Evolutionary conservation across 2,888 invertebrate genomes (phyloP).

Genomic region (Strigamia maritima): DNA sequence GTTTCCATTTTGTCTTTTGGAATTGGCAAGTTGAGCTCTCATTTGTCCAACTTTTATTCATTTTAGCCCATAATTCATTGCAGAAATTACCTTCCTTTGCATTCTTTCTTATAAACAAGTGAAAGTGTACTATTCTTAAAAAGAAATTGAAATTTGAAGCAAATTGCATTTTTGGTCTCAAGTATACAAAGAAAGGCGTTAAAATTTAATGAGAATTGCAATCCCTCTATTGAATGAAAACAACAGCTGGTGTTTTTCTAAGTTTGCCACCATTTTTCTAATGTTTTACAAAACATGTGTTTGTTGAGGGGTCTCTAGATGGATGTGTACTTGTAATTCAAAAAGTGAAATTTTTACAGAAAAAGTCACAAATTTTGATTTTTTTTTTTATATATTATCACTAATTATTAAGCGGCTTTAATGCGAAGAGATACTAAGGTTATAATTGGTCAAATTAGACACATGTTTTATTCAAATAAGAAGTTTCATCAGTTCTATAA

Average conservation of each 20-base stretch:
- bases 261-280: background rate
- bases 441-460: no score
- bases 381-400: no score
- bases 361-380: no score
- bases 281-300: background rate
- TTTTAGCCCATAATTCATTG: background rate
- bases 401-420: no score
- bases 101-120: background rate
- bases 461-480: no score
- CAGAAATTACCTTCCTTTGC: background rate
- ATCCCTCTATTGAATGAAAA: background rate
- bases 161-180: background rate
- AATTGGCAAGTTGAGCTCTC: background rate
- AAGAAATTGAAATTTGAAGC: slow-evolving; percentile 12
- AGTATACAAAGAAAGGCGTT: background rate
- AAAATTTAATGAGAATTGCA: slow-evolving; percentile 2
- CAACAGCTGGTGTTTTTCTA: slow-evolving; percentile 19
- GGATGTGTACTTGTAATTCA: no score
- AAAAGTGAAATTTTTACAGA: no score
- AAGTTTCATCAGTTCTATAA: no score
- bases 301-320: background rate
- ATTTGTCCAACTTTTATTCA: background rate
- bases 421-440: no score
- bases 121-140: background rate
- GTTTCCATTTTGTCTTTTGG: background rate